Evolutionary conservation across 2,888 invertebrate species (phyloP).

Genomic region (Girardia tigrina): DNA sequence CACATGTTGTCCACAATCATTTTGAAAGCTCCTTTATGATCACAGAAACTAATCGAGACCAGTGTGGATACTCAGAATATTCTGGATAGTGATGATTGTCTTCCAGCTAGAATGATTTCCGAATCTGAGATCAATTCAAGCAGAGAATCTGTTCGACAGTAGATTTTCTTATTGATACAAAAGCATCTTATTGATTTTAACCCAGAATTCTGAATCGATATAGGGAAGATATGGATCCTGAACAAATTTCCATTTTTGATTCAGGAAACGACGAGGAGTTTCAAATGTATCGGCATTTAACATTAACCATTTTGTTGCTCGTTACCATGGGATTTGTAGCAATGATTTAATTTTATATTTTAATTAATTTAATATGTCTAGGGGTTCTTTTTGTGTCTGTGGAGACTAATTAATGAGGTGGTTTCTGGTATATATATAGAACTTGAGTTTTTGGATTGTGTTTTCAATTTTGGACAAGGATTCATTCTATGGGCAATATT

Average conservation of each 20-base stretch:
- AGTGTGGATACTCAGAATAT: too few species aligned
- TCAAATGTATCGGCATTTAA: background rate
- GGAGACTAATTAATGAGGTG: slow-evolving; percentile 46
- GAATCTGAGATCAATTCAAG: too few species aligned
- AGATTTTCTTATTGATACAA: too few species aligned
- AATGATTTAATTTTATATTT: background rate
- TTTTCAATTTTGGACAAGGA: slow-evolving; percentile 72
- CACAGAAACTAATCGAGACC: too few species aligned
- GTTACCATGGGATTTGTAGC: background rate
- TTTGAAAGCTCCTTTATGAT: too few species aligned
- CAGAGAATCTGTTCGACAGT: too few species aligned
- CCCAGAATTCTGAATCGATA: background rate
- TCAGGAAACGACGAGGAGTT: background rate
- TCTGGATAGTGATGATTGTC: too few species aligned
- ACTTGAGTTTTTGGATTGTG: slow-evolving; percentile 75
- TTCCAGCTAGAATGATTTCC: too few species aligned
- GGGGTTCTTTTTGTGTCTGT: slow-evolving; percentile 58
- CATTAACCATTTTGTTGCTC: background rate
- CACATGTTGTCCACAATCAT: too few species aligned
- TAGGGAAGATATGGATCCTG: background rate
- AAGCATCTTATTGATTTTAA: too few species aligned
- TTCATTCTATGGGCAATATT: slow-evolving; percentile 71
- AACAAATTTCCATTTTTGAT: background rate
- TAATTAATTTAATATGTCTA: slow-evolving; percentile 37
- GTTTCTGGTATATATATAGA: slow-evolving; percentile 78